Evolutionary conservation across 2,888 invertebrate species (phyloP).

Genomic region (Muschampia plurimacula): DNA sequence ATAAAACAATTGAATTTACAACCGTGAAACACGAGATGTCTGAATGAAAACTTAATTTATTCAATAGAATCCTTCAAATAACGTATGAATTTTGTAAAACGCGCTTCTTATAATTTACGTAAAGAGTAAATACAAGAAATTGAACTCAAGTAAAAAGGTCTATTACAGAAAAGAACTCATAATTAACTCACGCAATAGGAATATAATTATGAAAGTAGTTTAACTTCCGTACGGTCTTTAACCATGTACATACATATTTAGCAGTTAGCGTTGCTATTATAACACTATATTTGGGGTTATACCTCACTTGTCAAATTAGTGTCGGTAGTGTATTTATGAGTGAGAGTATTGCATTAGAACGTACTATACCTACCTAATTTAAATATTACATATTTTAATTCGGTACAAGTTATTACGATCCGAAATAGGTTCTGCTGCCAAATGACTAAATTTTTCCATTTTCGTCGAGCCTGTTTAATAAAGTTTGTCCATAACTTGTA

Average conservation of each 20-base stretch:
- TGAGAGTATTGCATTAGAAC: too few relatives aligned
- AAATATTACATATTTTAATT: too few relatives aligned
- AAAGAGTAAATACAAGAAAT: background rate
- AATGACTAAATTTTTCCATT: too few relatives aligned
- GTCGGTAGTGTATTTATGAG: background rate
- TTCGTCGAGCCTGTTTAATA: too few relatives aligned
- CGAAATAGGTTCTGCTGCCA: too few relatives aligned
- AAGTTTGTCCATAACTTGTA: too few relatives aligned
- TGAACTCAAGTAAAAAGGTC: conserved; percentile 34
- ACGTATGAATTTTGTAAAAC: background rate
- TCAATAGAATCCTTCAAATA: background rate
- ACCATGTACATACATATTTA: conserved; percentile 42
- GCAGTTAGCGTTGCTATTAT: conserved; percentile 40
- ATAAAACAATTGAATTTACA: too few relatives aligned
- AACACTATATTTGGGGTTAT: background rate
- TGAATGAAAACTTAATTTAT: background rate
- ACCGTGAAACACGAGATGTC: background rate
- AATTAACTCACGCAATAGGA: conserved; percentile 13
- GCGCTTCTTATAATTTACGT: background rate
- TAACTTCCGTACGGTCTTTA: conserved; percentile 31
- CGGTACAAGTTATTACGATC: too few relatives aligned
- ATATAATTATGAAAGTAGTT: conserved; percentile 8
- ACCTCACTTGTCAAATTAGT: background rate
- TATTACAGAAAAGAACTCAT: conserved; percentile 31
- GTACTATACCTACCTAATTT: too few relatives aligned